Percentiles rank a stretch among this genome's conserved stretches.
Conservation (phyloP, 2,888 invertebrate genomes). For the Amaurobius ferox region DNA sequence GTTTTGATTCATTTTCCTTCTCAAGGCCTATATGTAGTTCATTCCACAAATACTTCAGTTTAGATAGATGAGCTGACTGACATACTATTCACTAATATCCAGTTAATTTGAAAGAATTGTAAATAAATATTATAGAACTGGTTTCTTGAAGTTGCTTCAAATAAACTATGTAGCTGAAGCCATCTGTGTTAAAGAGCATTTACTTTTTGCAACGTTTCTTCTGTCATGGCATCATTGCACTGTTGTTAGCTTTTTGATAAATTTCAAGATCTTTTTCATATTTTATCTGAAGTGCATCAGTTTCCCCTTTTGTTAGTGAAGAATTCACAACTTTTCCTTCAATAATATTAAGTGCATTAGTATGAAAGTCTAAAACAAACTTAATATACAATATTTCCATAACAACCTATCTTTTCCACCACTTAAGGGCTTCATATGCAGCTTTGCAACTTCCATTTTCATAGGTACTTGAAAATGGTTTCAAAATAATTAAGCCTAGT, state of each 20-base stretch:
- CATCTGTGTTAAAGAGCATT: conserved; percentile 24
- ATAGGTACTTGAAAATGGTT: no score
- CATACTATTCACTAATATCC: conserved; percentile 17
- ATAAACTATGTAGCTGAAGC: conserved; percentile 29
- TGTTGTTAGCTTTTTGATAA: background rate
- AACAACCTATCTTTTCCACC: background rate
- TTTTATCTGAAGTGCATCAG: background rate
- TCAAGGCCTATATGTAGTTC: conserved; percentile 25
- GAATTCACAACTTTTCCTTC: background rate
- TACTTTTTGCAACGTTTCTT: conserved; percentile 10
- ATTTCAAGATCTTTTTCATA: background rate
- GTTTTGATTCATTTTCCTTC: conserved; percentile 4
- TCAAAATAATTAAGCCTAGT: no score
- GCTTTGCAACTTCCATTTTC: no score
- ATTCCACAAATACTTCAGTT: conserved; percentile 43
- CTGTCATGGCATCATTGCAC: no score
- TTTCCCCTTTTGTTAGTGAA: background rate
- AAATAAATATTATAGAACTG: conserved; percentile 48
- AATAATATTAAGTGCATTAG: background rate
- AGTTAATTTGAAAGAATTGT: conserved; percentile 54
- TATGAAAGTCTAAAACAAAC: background rate
- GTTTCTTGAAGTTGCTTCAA: conserved; percentile 45
- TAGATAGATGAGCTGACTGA: conserved; percentile 39
- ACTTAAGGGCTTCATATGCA: background rate
- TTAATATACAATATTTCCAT: background rate